Evolutionary conservation across 2,888 invertebrate species (phyloP), one percentile per base, ranked within the genome.

Genomic region (Eupithecia centaureata): DNA sequence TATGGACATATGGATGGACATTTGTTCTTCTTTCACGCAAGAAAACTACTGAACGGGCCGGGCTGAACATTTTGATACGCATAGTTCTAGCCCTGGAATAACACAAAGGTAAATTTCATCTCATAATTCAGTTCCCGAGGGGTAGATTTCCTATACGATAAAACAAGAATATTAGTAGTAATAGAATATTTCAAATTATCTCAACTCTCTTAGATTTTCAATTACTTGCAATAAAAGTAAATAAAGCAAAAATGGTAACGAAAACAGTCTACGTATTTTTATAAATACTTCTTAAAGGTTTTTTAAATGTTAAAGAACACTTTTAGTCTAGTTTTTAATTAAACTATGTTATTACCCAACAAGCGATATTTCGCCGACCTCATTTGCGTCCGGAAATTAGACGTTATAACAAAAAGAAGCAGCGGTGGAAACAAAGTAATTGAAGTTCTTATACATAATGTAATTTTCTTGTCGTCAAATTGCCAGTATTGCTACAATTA

Each of bases 391-490:
- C 47, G 22, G 47, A 47, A 47, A 47, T 47, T 22, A 47, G 47
- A 18, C 22, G 47, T 22, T 47, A 47, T 47, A 22, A 47, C 47
- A 47, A 47, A 47, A 47, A 47, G 47, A 42, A 42, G 18, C 18
- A 42, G 18, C 18, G 1, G 10, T 42, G 42, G 22, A 47, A 47
- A 47, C 58, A 60, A 28, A 18, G 12, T 59, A 38, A 33, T 27
- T 62, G 61, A n/a, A 25, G 15, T 47, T 47, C 10, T n/a, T 47
- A 22, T 22, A 35, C 52, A 52, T 27, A 62, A 35, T 54, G 52
- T 52, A 61, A 62, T 54, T 62, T 54, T 38, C 51, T 22, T 18
- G 52, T 27, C 27, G 12, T 33, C 33, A 35, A 62, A 59, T 59
- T 59, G 27, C 15, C 22, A 47, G 47, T 47, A 47, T 47, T 47